Conservation (phyloP, 2,113 vertebrate genomes). For the Myotis brandtii region DNA sequence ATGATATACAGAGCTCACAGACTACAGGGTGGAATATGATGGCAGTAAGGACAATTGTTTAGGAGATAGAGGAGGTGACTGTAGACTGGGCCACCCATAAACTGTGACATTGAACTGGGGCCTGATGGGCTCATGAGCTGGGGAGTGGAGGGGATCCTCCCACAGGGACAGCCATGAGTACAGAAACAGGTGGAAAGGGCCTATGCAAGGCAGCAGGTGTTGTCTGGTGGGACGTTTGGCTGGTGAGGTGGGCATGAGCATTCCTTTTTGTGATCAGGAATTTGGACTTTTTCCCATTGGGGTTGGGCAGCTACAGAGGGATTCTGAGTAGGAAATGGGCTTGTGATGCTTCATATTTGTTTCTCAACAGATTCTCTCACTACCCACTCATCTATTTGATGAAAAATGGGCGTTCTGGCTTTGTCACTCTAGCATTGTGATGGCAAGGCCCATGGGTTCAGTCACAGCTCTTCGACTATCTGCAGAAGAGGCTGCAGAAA, state of each 20-base stretch:
- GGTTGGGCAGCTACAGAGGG: neutral
- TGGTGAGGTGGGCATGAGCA: neutral
- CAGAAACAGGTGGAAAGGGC: neutral
- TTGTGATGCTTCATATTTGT: neutral
- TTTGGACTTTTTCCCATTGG: neutral
- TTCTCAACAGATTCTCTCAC: neutral
- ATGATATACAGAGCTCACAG: neutral
- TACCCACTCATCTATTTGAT: neutral
- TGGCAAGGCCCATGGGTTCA: neutral
- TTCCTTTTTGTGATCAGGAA: neutral
- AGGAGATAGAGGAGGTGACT: neutral
- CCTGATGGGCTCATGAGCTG: neutral
- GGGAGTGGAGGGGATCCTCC: neutral
- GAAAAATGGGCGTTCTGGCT: neutral
- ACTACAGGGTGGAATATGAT: neutral
- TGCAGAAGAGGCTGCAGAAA: neutral
- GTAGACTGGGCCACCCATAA: neutral
- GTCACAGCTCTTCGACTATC: fast-evolving
- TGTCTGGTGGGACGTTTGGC: neutral
- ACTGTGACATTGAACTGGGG: neutral
- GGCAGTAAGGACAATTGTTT: neutral
- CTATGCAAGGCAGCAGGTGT: neutral
- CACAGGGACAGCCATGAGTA: neutral
- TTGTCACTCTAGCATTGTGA: neutral
- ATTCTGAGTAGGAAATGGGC: neutral